Conservation (phyloP, 2,888 invertebrate genomes). For the Spicauda simplicius region DNA sequence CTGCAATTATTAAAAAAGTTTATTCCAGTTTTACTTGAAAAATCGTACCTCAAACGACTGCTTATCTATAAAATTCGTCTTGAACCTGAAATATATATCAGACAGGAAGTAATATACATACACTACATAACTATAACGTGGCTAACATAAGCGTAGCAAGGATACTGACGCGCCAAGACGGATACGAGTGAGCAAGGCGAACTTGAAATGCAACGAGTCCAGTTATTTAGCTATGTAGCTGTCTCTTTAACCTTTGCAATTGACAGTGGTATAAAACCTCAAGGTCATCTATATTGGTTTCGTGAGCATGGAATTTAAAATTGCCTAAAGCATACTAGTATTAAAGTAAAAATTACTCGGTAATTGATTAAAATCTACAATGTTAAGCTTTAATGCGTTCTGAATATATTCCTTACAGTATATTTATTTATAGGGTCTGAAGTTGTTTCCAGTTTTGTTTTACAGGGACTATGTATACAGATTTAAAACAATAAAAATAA, state of each 20-base stretch:
- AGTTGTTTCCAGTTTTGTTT: too few relatives aligned
- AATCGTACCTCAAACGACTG: too few relatives aligned
- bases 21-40: too few relatives aligned
- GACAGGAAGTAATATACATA: slow-evolving; percentile 9
- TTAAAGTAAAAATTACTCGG: neutral
- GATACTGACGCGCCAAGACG: slow-evolving; percentile 7
- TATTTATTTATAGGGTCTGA: too few relatives aligned
- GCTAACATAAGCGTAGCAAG: slow-evolving; percentile 9
- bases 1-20: too few relatives aligned
- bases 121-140: neutral
- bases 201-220: slow-evolving; percentile 15
- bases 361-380: neutral
- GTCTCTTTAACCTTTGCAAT: slow-evolving; percentile 23
- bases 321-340: neutral
- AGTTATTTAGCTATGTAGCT: slow-evolving; percentile 21
- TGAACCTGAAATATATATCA: neutral
- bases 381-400: too few relatives aligned
- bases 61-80: neutral
- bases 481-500: too few relatives aligned
- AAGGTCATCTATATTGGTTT: slow-evolving; percentile 17
- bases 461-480: too few relatives aligned
- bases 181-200: slow-evolving; percentile 15
- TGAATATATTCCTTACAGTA: too few relatives aligned
- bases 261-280: slow-evolving; percentile 22
- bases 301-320: neutral